Evolutionary conservation across 2,113 vertebrate genomes (phyloP), one percentile per base, ranked within the genome.

Genomic region (Suncus etruscus): DNA sequence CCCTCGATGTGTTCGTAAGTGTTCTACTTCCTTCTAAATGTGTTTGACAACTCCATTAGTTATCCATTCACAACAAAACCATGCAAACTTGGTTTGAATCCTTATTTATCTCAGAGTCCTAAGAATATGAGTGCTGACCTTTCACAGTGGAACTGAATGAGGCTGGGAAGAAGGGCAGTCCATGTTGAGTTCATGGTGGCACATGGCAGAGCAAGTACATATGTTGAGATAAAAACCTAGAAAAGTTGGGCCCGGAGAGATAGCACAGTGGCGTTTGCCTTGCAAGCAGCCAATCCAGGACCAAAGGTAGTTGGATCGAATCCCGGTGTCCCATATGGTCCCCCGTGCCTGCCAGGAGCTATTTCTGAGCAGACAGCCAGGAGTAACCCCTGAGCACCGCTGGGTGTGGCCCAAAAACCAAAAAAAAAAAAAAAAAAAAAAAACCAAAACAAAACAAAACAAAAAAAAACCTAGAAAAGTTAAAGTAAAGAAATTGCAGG

Each of bases 1-100:
- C 0, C 1, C 27, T 14, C 0, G 24, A 0, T 97, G 96, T 87
- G 0, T 86, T 20, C 2, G 96, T 97, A 91, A 96, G 96, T 91
- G 3, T 45, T 7, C 72, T 8, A 45, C 14, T 63, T 29, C n/a
- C 79, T 70, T 76, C 31, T 54, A 8, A 75, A 27, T 10, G 25
- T 16, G 11, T 86, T 74, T 87, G 29, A 2, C 39, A 47, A 32
- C 3, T 24, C 11, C 47, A 22, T 4, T 5, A 29, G 4, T 47
- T 45, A 31, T 25, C 51, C 73, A 77, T 54, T 80, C 11, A 20
- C 32, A n/a, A 90, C 65, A 79, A 18, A 79, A 68, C 75, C 86
- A 48, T 24, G 50, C 10, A 32, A 3, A 66, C 75, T n/a, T 20
- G 25, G 31, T 65, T 80, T 47, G 39, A 27, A 11, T 87, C 29